phyloP scores from a whole-genome alignment of 2,888 invertebrate genomes.

The Bombyx huttoni region DNA sequence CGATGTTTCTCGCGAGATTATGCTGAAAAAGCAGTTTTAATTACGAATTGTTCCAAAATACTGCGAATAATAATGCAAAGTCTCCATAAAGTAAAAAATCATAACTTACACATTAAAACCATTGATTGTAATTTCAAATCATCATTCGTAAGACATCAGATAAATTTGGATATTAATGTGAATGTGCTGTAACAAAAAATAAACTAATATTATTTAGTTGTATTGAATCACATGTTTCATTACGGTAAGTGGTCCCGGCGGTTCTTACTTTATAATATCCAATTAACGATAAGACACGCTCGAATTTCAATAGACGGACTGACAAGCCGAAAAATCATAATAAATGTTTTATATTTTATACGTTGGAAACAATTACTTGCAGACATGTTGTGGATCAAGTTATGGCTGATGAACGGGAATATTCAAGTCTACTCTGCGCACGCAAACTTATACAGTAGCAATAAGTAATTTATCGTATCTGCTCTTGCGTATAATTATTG shows the following conservation, averaged over 20 bases:
- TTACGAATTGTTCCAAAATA: too few relatives aligned
- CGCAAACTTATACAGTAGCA: too few relatives aligned
- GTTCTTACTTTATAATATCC: constrained; percentile 42
- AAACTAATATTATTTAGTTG: neutral
- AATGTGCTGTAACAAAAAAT: neutral
- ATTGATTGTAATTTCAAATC: too few relatives aligned
- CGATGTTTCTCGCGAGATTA: too few relatives aligned
- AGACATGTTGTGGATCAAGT: constrained; percentile 12
- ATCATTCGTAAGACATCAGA: too few relatives aligned
- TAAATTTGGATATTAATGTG: neutral
- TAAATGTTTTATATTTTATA: constrained; percentile 59
- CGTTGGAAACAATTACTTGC: constrained; percentile 52
- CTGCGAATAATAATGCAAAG: too few relatives aligned
- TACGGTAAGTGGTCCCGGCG: constrained; percentile 23
- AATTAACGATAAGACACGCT: constrained; percentile 67
- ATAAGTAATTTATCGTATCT: too few relatives aligned
- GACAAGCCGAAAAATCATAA: constrained; percentile 65
- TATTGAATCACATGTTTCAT: constrained; percentile 18
- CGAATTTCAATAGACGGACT: constrained; percentile 62
- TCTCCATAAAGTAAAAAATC: too few relatives aligned
- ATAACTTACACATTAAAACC: too few relatives aligned
- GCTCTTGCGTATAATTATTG: too few relatives aligned
- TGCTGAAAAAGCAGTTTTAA: too few relatives aligned
- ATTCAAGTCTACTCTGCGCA: neutral
- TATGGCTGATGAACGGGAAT: constrained; percentile 8